Evolutionary conservation across 2,113 vertebrate genomes (phyloP).

Genomic region (Nerophis ophidion): DNA sequence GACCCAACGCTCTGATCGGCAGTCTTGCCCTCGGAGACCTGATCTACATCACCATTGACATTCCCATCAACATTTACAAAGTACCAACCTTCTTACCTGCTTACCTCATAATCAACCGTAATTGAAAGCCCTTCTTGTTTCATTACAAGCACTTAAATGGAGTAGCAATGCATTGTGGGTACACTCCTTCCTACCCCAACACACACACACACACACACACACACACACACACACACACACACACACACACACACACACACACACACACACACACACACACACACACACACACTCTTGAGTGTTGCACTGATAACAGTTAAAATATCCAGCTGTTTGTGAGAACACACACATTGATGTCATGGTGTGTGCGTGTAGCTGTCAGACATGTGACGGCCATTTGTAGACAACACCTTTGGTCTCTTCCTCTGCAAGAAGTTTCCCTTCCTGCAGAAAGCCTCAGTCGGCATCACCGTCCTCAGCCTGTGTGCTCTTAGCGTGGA

Average conservation of each 20-base stretch:
- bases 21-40: slow-evolving; percentile 90
- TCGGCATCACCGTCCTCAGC: slow-evolving; percentile 94
- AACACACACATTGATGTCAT: background rate
- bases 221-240: too few relatives aligned
- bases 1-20: slow-evolving; percentile 88
- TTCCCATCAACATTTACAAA: slow-evolving; percentile 90
- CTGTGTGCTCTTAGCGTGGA: slow-evolving; percentile 93
- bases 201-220: slow-evolving; percentile 1
- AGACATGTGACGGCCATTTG: slow-evolving; percentile 82
- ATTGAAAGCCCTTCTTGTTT: background rate
- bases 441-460: slow-evolving; percentile 93
- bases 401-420: slow-evolving; percentile 73
- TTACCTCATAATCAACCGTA: background rate
- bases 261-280: too few relatives aligned
- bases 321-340: slow-evolving; percentile 26
- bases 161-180: slow-evolving; percentile 7
- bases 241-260: too few relatives aligned
- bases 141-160: background rate
- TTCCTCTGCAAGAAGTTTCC: slow-evolving; percentile 92
- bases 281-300: slow-evolving; percentile 23
- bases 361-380: slow-evolving; percentile 72
- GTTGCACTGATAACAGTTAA: slow-evolving; percentile 39
- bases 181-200: too few relatives aligned
- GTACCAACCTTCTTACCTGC: slow-evolving; percentile 29
- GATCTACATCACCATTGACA: slow-evolving; percentile 85